These are phyloP conservation scores for Cephonodes hylas DNA, from an alignment of 2,888 invertebrate genomes.

Conservation along the genomic window DNA sequence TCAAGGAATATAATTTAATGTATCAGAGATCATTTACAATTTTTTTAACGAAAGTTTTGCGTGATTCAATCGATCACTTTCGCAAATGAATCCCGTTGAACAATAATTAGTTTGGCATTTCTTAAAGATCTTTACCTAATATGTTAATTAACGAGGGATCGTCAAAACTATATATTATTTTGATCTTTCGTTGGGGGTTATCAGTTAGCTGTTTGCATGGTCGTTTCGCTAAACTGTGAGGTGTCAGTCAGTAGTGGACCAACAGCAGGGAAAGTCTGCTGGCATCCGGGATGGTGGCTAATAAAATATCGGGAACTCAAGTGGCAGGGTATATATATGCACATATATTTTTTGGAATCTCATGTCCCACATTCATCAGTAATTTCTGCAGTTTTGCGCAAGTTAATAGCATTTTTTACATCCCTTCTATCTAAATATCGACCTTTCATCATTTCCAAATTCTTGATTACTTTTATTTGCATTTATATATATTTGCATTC, in stretches of 20 bases:
- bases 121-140: too few species aligned
- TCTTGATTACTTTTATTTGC: too few species aligned
- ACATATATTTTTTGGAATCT: neutral
- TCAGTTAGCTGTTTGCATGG: constrained; percentile 34
- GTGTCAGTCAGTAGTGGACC: constrained; percentile 40
- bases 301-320: constrained; percentile 84
- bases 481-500: too few species aligned
- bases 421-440: neutral
- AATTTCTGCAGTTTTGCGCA: neutral
- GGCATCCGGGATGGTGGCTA: constrained; percentile 55
- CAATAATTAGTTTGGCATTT: too few species aligned
- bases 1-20: too few species aligned
- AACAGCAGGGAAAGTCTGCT: constrained; percentile 51
- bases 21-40: too few species aligned
- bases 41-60: too few species aligned
- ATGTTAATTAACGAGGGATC: constrained; percentile 1
- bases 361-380: neutral
- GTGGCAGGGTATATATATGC: constrained; percentile 85
- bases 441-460: neutral
- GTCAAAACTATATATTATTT: constrained; percentile 24
- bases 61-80: too few species aligned
- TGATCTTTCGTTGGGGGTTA: constrained; percentile 53
- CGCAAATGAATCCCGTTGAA: too few species aligned
- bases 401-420: neutral
- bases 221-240: constrained; percentile 16